Percentiles rank a stretch among this genome's conserved stretches.
phyloP scores from a whole-genome alignment of 2,888 invertebrate genomes.

The Marronus borbonicus region DNA sequence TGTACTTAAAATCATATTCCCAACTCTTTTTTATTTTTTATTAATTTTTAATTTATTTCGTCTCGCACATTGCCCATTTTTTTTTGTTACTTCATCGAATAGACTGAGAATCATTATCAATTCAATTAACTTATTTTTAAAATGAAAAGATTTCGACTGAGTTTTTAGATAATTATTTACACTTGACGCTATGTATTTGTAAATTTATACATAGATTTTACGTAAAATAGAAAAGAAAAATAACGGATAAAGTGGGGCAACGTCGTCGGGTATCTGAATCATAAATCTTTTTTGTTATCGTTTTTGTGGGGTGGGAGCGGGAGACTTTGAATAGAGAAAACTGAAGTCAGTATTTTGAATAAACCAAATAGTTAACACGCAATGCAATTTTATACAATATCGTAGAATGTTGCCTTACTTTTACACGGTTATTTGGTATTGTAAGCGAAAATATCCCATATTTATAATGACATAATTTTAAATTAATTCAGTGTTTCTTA shows the following conservation, averaged over 20 bases:
- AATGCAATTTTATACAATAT: constrained; percentile 1
- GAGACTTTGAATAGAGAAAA: too few relatives aligned
- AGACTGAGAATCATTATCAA: constrained; percentile 64
- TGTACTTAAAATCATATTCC: constrained; percentile 46
- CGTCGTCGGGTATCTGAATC: neutral
- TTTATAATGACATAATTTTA: constrained; percentile 10
- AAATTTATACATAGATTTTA: constrained; percentile 41
- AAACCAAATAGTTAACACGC: neutral
- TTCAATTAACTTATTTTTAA: constrained; percentile 63
- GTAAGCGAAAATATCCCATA: constrained; percentile 10
- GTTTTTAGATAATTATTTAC: constrained; percentile 55
- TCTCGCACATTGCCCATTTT: constrained; percentile 57
- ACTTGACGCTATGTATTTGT: constrained; percentile 39
- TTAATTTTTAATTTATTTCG: constrained; percentile 5
- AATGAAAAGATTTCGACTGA: constrained; percentile 63
- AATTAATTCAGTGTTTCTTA: constrained; percentile 31
- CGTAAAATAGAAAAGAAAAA: constrained; percentile 6
- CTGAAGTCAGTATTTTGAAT: constrained; percentile 10
- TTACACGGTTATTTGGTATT: neutral
- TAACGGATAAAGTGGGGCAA: constrained; percentile 17
- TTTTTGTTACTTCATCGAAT: constrained; percentile 58
- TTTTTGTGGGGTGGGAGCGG: too few relatives aligned
- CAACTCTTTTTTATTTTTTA: constrained; percentile 19
- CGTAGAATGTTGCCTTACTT: neutral
- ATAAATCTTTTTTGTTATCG: neutral